These are phyloP conservation scores for Geotrypetes seraphini DNA, from an alignment of 2,797 vertebrate species.

Conservation along the genomic window DNA sequence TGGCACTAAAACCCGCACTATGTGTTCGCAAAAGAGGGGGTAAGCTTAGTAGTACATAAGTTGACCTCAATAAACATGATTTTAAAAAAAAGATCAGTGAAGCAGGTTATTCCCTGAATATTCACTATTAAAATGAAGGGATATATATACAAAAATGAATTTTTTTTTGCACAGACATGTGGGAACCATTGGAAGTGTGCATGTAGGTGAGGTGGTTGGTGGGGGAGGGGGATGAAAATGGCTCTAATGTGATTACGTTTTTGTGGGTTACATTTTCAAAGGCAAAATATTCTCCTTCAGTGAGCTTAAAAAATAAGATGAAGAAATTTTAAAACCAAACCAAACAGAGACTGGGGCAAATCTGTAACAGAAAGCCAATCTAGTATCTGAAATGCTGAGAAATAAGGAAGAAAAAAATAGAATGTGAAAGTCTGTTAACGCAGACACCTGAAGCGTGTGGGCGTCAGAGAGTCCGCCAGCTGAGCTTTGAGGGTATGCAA, in stretches of 20 bases:
- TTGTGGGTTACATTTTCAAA: slow-evolving; percentile 77
- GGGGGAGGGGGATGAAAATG: slow-evolving; percentile 23
- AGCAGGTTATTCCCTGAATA: too few species aligned
- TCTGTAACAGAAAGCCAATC: slow-evolving; percentile 19
- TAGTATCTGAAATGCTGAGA: slow-evolving; percentile 7
- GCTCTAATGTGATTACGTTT: slow-evolving; percentile 62
- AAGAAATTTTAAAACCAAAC: background rate
- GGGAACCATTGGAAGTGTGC: slow-evolving; percentile 42
- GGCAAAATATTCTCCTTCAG: slow-evolving; percentile 51
- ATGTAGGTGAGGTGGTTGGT: too few species aligned
- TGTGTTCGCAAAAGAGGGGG: too few species aligned
- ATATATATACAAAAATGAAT: slow-evolving; percentile 8
- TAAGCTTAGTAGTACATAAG: too few species aligned
- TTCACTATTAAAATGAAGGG: slow-evolving; percentile 2
- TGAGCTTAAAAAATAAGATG: slow-evolving; percentile 33
- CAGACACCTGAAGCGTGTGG: slow-evolving; percentile 15
- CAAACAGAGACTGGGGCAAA: slow-evolving; percentile 19
- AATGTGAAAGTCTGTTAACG: slow-evolving; percentile 5
- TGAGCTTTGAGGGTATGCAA: slow-evolving; percentile 1
- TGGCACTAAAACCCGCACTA: too few species aligned
- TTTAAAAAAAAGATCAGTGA: too few species aligned
- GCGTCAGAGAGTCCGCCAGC: slow-evolving; percentile 13
- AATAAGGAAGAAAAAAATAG: slow-evolving; percentile 2
- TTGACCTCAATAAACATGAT: too few species aligned
- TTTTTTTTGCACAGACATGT: slow-evolving; percentile 34